Evolutionary conservation across 2,797 vertebrate genomes (phyloP), one percentile per base, ranked within the genome.

Genomic region (Protosalanx chinensis): DNA sequence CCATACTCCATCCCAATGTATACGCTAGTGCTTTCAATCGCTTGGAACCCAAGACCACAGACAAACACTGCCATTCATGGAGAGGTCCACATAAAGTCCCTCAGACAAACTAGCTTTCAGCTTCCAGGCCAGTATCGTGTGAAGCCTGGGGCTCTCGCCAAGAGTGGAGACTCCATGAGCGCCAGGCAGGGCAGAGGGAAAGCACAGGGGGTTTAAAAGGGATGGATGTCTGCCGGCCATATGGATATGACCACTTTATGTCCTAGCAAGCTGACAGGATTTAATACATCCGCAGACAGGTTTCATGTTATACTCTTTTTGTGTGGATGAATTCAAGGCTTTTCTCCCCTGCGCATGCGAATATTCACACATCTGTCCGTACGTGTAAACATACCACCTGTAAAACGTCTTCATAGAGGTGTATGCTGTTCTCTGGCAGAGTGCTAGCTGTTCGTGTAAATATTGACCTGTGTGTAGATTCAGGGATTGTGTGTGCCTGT

Each of bases 381-480:
- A 59, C 12, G 6, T 10, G 7, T 20, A 87, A 59, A 70, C 74
- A 79, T 67, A 66, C 29, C 29, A 7, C n/a, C 58, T 41, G 33
- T 20, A 64, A 10, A 37, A 18, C 18, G 23, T 64, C 6, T 57
- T 60, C 59, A 46, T 81, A 72, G 76, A 30, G 18, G 62, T 84
- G 76, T 75, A 61, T 79, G 64, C 75, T 80, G 79, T 77, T 67
- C 84, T 76, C 73, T 70, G 76, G 62, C 67, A 81, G 79, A 72
- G 80, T 72, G 76, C 68, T 62, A 78, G 73, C 75, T 72, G 64
- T 74, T 77, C 71, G 80, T 79, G 90, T 90, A 86, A 90, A 89
- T 90, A 90, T 91, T 91, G 86, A 91, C 85, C 49, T 51, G 80
- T 78, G 79, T 66, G 78, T 76, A 73, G 79, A 64, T 64, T 6